Evolutionary conservation across 2,113 vertebrate species (phyloP).

Genomic region (Smithornis capensis): DNA sequence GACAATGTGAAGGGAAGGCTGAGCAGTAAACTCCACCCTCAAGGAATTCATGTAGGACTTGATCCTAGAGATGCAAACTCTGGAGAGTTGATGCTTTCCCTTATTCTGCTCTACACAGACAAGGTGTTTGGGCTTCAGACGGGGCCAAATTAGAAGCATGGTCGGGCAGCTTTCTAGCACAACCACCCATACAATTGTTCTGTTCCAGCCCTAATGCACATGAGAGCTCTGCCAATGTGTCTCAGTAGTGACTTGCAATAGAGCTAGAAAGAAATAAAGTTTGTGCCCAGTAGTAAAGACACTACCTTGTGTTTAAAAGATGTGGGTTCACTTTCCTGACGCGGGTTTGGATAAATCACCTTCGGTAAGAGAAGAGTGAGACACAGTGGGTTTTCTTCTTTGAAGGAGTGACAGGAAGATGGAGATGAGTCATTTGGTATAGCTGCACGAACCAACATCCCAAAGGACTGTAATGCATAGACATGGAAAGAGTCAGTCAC

Average conservation of each 20-base stretch:
- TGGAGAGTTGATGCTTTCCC: not conserved
- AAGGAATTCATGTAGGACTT: not conserved
- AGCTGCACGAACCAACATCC: not conserved
- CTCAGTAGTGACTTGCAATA: not conserved
- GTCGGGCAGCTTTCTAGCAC: not conserved
- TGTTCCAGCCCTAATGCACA: not conserved
- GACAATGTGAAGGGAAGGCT: not conserved
- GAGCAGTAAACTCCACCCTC: not conserved
- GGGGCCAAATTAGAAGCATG: accelerated
- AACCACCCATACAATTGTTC: not conserved
- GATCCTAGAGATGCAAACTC: not conserved
- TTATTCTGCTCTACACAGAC: not conserved
- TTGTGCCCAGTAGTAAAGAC: not conserved
- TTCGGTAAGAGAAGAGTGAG: not conserved
- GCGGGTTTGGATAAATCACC: not conserved
- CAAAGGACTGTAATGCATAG: not conserved
- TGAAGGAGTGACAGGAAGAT: not conserved
- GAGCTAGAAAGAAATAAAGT: not conserved
- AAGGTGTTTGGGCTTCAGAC: not conserved
- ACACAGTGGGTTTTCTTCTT: not conserved
- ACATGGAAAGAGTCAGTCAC: not conserved
- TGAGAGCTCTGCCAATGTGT: not conserved
- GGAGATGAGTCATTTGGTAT: not conserved
- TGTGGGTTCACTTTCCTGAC: not conserved
- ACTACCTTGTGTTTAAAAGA: not conserved